Evolutionary conservation across 2,113 vertebrate species (phyloP).

Genomic region (Cyprinodon variegatus): DNA sequence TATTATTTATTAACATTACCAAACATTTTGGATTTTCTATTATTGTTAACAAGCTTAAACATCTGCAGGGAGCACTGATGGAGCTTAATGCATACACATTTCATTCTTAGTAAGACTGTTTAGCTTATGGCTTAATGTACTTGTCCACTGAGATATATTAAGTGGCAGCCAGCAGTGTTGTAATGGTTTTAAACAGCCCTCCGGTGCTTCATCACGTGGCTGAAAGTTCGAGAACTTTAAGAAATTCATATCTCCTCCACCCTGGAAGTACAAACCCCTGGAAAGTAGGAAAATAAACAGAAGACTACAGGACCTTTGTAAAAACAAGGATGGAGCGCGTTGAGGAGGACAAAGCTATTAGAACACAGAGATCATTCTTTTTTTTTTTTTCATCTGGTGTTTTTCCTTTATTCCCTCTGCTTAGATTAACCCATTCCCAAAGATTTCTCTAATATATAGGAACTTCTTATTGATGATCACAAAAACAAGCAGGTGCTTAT

Average conservation of each 20-base stretch:
- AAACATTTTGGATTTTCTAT: slow-evolving; percentile 7
- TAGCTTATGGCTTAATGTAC: slow-evolving; percentile 33
- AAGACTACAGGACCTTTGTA: slow-evolving; percentile 38
- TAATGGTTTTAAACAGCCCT: slow-evolving; percentile 28
- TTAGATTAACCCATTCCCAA: slow-evolving; percentile 8
- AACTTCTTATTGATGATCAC: slow-evolving; percentile 23
- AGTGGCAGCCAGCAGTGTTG: slow-evolving; percentile 26
- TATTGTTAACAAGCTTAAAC: background rate
- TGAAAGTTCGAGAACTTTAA: slow-evolving; percentile 19
- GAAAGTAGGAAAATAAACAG: slow-evolving; percentile 65
- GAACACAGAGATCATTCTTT: slow-evolving; percentile 20
- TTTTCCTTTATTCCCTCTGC: background rate
- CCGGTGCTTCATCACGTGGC: slow-evolving; percentile 24
- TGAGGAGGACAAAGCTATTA: slow-evolving; percentile 49
- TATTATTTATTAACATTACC: background rate
- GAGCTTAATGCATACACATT: slow-evolving; percentile 26
- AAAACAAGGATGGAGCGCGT: slow-evolving; percentile 54
- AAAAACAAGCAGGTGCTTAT: slow-evolving; percentile 15
- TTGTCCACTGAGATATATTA: slow-evolving; percentile 33
- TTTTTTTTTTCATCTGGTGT: slow-evolving; percentile 4
- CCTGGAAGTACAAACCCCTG: slow-evolving; percentile 57
- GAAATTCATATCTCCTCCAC: slow-evolving; percentile 53
- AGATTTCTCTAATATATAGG: slow-evolving; percentile 7
- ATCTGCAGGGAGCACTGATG: slow-evolving; percentile 17
- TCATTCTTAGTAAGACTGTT: slow-evolving; percentile 10